Evolutionary conservation across 2,888 invertebrate species (phyloP).

Genomic region (Luperina testacea): DNA sequence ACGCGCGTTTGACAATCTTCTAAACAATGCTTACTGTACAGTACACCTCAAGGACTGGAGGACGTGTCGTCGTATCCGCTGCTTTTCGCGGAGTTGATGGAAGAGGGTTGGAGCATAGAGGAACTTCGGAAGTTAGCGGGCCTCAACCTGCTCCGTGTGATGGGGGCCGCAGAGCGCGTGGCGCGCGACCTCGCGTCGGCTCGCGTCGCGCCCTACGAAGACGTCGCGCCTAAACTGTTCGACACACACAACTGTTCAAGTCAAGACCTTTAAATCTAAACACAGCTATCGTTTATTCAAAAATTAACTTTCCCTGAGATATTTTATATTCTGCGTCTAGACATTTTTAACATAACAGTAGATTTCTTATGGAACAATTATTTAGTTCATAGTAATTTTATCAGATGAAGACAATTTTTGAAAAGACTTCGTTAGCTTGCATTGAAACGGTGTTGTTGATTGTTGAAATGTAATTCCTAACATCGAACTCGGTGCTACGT

Average conservation of each 20-base stretch:
- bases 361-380: constrained; percentile 26
- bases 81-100: constrained; percentile 94
- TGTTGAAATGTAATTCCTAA: constrained; percentile 25
- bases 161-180: constrained; percentile 93
- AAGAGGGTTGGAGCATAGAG: constrained; percentile 94
- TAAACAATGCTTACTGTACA: constrained; percentile 75
- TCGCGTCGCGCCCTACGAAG: constrained; percentile 93
- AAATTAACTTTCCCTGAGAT: constrained; percentile 30
- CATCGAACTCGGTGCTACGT: constrained; percentile 50
- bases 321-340: constrained; percentile 24
- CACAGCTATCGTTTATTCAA: constrained; percentile 20
- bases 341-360: constrained; percentile 28
- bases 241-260: constrained; percentile 92
- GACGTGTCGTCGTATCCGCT: constrained; percentile 95
- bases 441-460: constrained; percentile 20
- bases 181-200: constrained; percentile 93
- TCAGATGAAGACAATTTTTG: constrained; percentile 47
- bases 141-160: constrained; percentile 93
- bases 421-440: constrained; percentile 29
- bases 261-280: constrained; percentile 86
- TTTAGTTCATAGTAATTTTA: constrained; percentile 15
- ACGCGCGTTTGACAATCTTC: constrained; percentile 9
- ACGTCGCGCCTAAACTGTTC: constrained; percentile 90
- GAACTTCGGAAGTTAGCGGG: constrained; percentile 95
- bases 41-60: constrained; percentile 95